Evolutionary conservation across 2,888 invertebrate species (phyloP), one percentile per base, ranked within the genome.

Genomic region (Zygogramma bicolorata): DNA sequence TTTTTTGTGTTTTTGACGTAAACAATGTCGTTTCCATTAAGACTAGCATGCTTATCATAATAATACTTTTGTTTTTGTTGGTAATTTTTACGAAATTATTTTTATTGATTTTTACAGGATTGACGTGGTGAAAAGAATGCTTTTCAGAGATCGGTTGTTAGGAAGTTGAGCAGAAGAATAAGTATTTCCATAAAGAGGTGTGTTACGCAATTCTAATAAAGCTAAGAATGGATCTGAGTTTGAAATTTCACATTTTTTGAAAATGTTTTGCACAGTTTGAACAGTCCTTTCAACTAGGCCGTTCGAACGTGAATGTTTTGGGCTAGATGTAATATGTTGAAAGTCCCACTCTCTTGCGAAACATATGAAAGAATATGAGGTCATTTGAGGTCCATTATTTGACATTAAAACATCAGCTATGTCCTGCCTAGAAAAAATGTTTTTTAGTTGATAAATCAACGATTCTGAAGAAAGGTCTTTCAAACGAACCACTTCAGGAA

Each of bases 351-450:
- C 61, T 15, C 40, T 69, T 18, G 70, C 57, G 70, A 79, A 77
- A 10, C 68, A 22, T 59, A 66, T 38, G 60, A 77, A 76, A 46
- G 68, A 31, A n/a, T 42, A 25, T 10, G 67, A 66, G n/a, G 73
- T 46, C 42, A 75, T 78, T 68, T 81, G 77, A 62, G 76, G 66
- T 15, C 78, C 77, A 46, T 46, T 46, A 53, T 81, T 79, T 8
- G 73, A 62, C 57, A 73, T 69, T 7, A 80, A n/a, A 18, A 61
- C 58, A 49, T 67, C 20, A 20, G 77, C 76, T 27, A 78, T 78
- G 1, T 76, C 77, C 34, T 74, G 75, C 15, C 68, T 15, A 1
- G 68, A 53, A 73, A 76, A 76, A 25, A 74, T 72, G 22, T 18
- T n/a, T 66, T 76, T 76, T 1, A 76, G 25, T 20, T 57, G 25